Evolutionary conservation across 2,888 invertebrate species (phyloP).

Genomic region (Myopa tessellatipennis): DNA sequence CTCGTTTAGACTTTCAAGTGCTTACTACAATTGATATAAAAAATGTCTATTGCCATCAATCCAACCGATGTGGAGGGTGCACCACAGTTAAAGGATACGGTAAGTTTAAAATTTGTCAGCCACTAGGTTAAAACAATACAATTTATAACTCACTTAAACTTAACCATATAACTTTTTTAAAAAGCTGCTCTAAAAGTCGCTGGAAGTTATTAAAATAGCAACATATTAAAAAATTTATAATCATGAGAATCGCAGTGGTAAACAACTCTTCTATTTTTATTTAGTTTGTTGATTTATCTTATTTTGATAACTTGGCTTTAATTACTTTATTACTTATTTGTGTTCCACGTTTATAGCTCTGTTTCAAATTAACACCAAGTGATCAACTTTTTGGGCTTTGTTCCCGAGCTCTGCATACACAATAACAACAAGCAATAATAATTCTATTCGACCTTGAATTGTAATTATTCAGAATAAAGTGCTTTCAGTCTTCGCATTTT

Average conservation of each 20-base stretch:
- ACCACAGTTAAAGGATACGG: conserved; percentile 61
- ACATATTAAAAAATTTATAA: conserved; percentile 1
- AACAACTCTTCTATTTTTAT: background rate
- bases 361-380: background rate
- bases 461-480: too few relatives aligned
- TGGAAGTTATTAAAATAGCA: conserved; percentile 3
- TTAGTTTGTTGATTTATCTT: background rate
- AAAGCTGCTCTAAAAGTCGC: conserved; percentile 15
- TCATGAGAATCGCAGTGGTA: conserved; percentile 11
- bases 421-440: too few relatives aligned
- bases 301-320: background rate
- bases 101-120: conserved; percentile 49
- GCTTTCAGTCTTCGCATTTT: too few relatives aligned
- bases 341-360: background rate
- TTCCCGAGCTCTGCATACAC: too few relatives aligned
- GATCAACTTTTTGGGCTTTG: too few relatives aligned
- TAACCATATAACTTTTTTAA: background rate
- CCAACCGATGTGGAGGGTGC: conserved; percentile 52
- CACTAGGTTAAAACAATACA: too few relatives aligned
- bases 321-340: background rate
- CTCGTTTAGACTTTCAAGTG: background rate
- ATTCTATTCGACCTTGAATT: too few relatives aligned
- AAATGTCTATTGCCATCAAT: conserved; percentile 60
- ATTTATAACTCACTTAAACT: too few relatives aligned
- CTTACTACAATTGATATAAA: conserved; percentile 29